Evolutionary conservation across 2,888 invertebrate species (phyloP).

Genomic region (Caenorhabditis sp.): DNA sequence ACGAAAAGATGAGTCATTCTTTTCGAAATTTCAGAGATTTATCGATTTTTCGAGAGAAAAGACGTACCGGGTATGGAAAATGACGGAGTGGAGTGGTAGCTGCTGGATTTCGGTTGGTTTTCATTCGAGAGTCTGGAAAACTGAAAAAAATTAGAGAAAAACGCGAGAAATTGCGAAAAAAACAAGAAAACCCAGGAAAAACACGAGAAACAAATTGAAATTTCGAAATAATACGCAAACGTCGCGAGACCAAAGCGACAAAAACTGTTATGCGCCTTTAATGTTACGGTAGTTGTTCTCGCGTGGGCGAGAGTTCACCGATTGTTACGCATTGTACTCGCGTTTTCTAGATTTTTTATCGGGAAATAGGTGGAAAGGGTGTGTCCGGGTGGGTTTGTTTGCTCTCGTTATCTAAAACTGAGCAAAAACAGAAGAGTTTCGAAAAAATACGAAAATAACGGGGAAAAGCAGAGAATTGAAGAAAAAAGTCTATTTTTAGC

Average conservation of each 20-base stretch:
- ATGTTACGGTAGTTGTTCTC: slow-evolving; percentile 1
- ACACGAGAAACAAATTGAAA: not conserved
- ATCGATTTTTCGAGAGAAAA: not conserved
- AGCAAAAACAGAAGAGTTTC: slow-evolving; percentile 10
- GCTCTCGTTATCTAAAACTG: slow-evolving; percentile 12
- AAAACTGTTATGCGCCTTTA: slow-evolving; percentile 17
- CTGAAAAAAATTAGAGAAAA: not conserved
- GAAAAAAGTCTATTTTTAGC: not conserved
- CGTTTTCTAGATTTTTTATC: not conserved
- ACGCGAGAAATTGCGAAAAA: not conserved
- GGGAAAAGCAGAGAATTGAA: not conserved
- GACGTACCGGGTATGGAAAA: slow-evolving; percentile 15
- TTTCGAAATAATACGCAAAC: not conserved
- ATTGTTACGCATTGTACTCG: not conserved
- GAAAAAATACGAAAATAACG: not conserved
- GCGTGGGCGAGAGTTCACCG: no score
- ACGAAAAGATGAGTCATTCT: no score
- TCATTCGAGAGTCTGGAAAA: not conserved
- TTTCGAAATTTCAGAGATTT: no score
- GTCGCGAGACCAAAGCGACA: not conserved
- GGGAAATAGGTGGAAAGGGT: not conserved
- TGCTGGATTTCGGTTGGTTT: not conserved
- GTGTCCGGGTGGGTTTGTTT: not conserved
- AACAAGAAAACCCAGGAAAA: not conserved
- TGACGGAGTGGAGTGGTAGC: slow-evolving; percentile 9